These are phyloP conservation scores for Micromesistius poutassou DNA, from an alignment of 2,797 vertebrate species.

Conservation along the genomic window DNA sequence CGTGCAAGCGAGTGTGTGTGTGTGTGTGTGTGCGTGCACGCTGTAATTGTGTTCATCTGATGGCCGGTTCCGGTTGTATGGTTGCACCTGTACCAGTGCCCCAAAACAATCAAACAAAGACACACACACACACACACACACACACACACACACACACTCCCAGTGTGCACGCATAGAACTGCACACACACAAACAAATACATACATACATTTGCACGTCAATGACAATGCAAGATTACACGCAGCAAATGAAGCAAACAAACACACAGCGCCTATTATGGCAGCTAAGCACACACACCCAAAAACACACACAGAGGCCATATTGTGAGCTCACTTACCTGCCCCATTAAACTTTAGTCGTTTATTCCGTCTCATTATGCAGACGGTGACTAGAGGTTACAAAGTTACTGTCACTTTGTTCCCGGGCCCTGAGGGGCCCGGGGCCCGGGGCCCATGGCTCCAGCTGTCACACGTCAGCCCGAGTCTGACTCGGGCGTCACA, in stretches of 20 bases:
- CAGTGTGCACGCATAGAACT: background rate
- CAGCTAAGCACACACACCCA: slow-evolving; percentile 5
- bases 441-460: background rate
- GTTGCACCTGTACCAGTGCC: background rate
- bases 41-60: background rate
- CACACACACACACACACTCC: slow-evolving; percentile 10
- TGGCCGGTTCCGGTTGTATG: background rate
- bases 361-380: slow-evolving; percentile 27
- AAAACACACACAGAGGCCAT: background rate
- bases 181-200: slow-evolving; percentile 5
- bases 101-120: background rate
- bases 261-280: slow-evolving; percentile 3
- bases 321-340: slow-evolving; percentile 4
- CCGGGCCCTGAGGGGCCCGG: background rate
- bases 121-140: no score
- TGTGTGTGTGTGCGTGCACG: background rate
- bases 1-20: background rate
- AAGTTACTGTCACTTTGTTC: slow-evolving; percentile 19
- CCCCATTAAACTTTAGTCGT: slow-evolving; percentile 31
- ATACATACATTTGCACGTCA: background rate
- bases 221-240: background rate
- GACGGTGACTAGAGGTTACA: slow-evolving; percentile 29
- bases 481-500: background rate
- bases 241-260: background rate
- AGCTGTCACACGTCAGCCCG: background rate